These are phyloP conservation scores for Periparus ater DNA, from an alignment of 2,797 vertebrate species.

Conservation along the genomic window DNA sequence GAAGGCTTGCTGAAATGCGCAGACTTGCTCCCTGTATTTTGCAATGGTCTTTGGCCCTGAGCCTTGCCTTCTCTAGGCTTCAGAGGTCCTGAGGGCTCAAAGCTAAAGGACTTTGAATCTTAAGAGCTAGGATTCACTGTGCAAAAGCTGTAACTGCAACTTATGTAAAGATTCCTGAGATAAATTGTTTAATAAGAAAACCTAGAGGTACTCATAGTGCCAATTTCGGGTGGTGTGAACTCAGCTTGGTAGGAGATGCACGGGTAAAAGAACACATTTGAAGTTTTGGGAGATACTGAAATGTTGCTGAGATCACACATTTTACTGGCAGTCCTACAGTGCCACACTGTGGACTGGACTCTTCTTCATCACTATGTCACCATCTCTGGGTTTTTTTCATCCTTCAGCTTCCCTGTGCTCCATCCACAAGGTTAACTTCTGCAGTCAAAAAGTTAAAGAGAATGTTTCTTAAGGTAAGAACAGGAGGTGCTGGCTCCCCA, in stretches of 20 bases:
- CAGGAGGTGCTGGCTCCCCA: neutral
- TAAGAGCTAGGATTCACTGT: neutral
- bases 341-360: neutral
- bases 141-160: neutral
- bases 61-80: rapidly evolving
- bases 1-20: neutral
- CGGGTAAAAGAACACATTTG: neutral
- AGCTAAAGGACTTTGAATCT: neutral
- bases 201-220: too few species aligned
- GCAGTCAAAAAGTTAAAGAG: conserved; percentile 56
- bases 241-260: neutral
- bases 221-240: neutral
- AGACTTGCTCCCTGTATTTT: neutral
- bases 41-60: neutral
- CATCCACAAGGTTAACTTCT: conserved; percentile 56
- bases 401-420: conserved; percentile 62
- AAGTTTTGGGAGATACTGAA: neutral
- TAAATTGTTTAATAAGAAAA: neutral
- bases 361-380: neutral
- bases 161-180: neutral
- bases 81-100: neutral
- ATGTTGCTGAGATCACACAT: neutral
- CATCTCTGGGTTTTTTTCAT: conserved; percentile 30
- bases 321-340: neutral
- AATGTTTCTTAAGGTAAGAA: conserved; percentile 60